Conservation (phyloP, 2,888 invertebrate genomes). For the Callinectes sapidus region DNA sequence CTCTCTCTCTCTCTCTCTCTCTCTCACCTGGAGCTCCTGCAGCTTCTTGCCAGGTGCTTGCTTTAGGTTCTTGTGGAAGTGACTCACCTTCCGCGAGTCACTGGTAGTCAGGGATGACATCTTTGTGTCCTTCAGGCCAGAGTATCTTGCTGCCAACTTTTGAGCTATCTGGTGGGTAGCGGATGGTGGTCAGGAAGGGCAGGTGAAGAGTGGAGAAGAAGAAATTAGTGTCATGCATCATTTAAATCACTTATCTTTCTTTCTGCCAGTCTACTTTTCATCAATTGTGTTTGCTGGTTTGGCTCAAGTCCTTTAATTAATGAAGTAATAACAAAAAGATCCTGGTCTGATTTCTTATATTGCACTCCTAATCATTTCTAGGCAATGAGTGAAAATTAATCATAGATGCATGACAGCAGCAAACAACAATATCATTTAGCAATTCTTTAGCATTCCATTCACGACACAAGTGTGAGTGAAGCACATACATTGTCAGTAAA, state of each 20-base stretch:
- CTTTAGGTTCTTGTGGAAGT: slow-evolving; percentile 95
- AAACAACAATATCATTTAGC: neutral
- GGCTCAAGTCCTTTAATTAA: no score
- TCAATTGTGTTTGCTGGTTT: neutral
- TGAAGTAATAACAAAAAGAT: no score
- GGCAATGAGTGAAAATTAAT: no score
- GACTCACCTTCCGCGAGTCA: slow-evolving; percentile 93
- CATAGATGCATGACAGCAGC: neutral
- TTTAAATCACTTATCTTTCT: neutral
- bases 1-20: neutral
- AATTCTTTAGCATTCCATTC: neutral
- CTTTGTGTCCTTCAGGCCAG: slow-evolving; percentile 93
- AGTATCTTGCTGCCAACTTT: slow-evolving; percentile 85
- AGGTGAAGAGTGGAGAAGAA: neutral
- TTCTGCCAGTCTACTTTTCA: neutral
- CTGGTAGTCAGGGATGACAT: slow-evolving; percentile 89
- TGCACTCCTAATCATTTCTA: no score
- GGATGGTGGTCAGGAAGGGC: slow-evolving; percentile 75
- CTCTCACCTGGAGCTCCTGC: slow-evolving; percentile 88
- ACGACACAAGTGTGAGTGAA: neutral
- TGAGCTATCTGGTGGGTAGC: slow-evolving; percentile 77
- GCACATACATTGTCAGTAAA: no score
- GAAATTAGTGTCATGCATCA: neutral
- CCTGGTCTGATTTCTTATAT: no score
- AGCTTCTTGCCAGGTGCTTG: slow-evolving; percentile 89